Base-by-base conservation (phyloP, 2,888 invertebrate genomes). In the Scelioninae gen. 1 region DNA sequence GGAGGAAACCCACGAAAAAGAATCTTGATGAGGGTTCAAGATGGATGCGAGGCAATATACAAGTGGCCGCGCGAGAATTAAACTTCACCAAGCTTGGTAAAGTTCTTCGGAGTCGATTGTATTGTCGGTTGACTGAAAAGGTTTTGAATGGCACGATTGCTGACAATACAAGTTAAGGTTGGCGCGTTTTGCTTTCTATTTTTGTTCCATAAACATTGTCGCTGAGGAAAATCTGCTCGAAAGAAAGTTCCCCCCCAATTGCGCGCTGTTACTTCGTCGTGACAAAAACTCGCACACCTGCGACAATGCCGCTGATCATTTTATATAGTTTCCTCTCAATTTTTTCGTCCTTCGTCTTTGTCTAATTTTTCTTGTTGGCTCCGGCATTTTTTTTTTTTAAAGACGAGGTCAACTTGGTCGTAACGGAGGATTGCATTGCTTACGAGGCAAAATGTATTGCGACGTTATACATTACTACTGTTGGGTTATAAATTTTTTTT, bases 31-130 rank as follows among this genome's bases (percentile, higher is more conserved):
- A n/a, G n/a, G n/a, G n/a, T n/a, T n/a, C n/a, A n/a, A n/a, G n/a
- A n/a, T n/a, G n/a, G n/a, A n/a, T n/a, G n/a, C n/a, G n/a, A n/a
- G n/a, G n/a, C n/a, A n/a, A n/a, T n/a, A n/a, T n/a, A n/a, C n/a
- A n/a, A n/a, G 86, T 82, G 83, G 85, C 82, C 85, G 82, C 78
- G 82, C 58, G 85, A 83, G 84, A 84, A 84, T 86, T 84, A 84
- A 86, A 86, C 80, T 85, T 84, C 51, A 51, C 72, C 79, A 58
- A 79, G 75, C 79, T 83, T 71, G 49, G 83, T 63, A 80, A 83
- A 83, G 80, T 83, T 83, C 76, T 72, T 62, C 56, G 65, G 60
- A 80, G 75, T 75, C 80, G 80, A 83, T 77, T 72, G 83, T 83
- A 79, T 79, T 83, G 75, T 66, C 40, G 66, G 40, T n/a, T n/a